These are phyloP conservation scores for Triplophysa siluroides DNA, from an alignment of 2,113 vertebrate species.

Conservation along the genomic window DNA sequence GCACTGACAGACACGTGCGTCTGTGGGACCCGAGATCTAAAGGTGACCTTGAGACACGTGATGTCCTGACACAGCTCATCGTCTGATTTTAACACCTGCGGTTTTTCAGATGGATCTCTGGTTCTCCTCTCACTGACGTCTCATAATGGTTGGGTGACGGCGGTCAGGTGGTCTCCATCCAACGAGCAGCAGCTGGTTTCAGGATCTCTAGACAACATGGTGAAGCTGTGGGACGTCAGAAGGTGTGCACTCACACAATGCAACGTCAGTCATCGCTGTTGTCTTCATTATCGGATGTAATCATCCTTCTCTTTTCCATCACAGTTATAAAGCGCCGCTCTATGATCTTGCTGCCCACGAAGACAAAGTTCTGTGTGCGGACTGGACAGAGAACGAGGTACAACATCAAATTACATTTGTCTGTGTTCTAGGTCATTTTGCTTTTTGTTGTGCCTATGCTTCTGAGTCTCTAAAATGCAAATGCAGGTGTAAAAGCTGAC, in stretches of 20 bases:
- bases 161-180: constrained; percentile 91
- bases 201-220: constrained; percentile 93
- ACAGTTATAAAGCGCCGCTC: constrained; percentile 91
- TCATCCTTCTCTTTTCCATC: constrained; percentile 40
- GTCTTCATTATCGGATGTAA: neutral
- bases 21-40: constrained; percentile 94
- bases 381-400: constrained; percentile 96
- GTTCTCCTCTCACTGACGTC: constrained; percentile 92
- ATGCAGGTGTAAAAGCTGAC: too few species aligned
- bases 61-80: neutral
- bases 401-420: constrained; percentile 53
- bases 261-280: neutral
- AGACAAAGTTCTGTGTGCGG: constrained; percentile 95
- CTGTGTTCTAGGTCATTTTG: too few species aligned
- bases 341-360: constrained; percentile 96
- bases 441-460: too few species aligned
- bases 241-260: constrained; percentile 75
- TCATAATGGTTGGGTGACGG: constrained; percentile 95
- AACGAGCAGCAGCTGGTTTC: constrained; percentile 93
- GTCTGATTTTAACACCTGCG: too few species aligned
- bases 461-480: too few species aligned
- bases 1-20: constrained; percentile 90
- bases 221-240: constrained; percentile 97
- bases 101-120: constrained; percentile 86
- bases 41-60: constrained; percentile 69